phyloP scores from a whole-genome alignment of 64 coral and sea anemone species.

The Stylophora pistillata region DNA sequence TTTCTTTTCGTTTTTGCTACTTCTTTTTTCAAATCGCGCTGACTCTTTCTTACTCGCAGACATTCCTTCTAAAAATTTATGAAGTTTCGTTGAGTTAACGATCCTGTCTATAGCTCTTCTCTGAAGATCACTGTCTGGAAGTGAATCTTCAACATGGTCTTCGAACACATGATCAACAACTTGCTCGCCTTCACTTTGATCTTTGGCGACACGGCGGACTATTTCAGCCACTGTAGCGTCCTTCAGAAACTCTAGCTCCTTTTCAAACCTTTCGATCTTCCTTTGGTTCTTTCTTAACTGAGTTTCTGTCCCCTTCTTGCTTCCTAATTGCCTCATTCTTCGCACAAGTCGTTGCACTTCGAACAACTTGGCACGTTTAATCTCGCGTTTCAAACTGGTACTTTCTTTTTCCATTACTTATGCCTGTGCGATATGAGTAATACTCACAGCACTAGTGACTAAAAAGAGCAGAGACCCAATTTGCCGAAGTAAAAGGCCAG shows the following conservation, averaged over 20 bases:
- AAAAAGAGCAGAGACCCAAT: neutral
- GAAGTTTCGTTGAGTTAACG: conserved; percentile 10
- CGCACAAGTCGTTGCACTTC: conserved; percentile 59
- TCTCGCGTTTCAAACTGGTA: conserved; percentile 15
- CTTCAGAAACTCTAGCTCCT: conserved; percentile 69
- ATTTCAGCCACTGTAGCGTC: conserved; percentile 45
- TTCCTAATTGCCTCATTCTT: conserved; percentile 57
- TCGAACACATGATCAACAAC: neutral
- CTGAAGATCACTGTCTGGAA: neutral
- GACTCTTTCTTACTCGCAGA: neutral
- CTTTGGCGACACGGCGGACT: neutral
- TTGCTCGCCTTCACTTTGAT: neutral
- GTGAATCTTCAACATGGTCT: conserved; percentile 6
- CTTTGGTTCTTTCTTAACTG: conserved; percentile 75
- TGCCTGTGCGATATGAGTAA: neutral
- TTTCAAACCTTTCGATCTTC: conserved; percentile 47
- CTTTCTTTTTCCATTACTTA: neutral
- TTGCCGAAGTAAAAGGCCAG: neutral
- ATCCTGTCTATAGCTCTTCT: conserved; percentile 25
- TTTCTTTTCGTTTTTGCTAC: neutral
- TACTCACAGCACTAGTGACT: neutral
- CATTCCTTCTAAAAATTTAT: neutral
- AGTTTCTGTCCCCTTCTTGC: conserved; percentile 51
- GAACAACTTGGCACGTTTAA: conserved; percentile 66
- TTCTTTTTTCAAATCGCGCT: neutral